Evolutionary conservation across 2,888 invertebrate species (phyloP), one percentile per base, ranked within the genome.

Genomic region (Plebejus melissa): DNA sequence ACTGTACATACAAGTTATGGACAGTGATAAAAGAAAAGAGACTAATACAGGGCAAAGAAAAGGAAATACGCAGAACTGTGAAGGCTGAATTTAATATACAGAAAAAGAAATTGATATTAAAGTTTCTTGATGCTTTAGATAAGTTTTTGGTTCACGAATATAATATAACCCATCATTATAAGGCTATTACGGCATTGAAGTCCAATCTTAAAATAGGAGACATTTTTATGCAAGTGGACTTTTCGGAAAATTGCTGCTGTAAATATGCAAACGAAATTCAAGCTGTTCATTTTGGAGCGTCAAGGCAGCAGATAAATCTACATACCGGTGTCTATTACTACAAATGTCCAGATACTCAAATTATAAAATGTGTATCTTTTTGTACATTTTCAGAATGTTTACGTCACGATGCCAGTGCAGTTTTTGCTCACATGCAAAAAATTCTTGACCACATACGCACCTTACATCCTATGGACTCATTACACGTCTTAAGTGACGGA

Each of bases 321-420:
- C 69, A 69, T 69, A 69, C 69, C 69, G 69, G 69, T n/a, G 69
- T 69, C 36, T 38, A 69, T n/a, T 69, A 69, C 69, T 69, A 69
- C n/a, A 69, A 69, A n/a, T 69, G 69, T 69, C 69, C 69, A 38
- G 41, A 69, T 69, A 69, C 69, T 7, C 69, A 69, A 28, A n/a
- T 38, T 38, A 38, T 69, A n/a, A 41, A 38, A n/a, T 38, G 38
- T 69, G n/a, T 38, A 69, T 69, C 69, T 69, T 69, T 69, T 69
- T 69, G 69, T 41, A 69, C 69, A 69, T 69, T 69, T 69, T 38
- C 69, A 38, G 69, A 69, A 36, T 69, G 69, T 69, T 69, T 69
- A 38, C 69, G 69, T 38, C 69, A 69, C n/a, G 69, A 69, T 69
- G 69, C 69, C 69, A 38, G 36, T 38, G 69, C 69, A 69, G 69